Percentiles rank a stretch among this genome's conserved stretches.
phyloP scores from a whole-genome alignment of 2,797 vertebrate species.

The Lerista edwardsae region DNA sequence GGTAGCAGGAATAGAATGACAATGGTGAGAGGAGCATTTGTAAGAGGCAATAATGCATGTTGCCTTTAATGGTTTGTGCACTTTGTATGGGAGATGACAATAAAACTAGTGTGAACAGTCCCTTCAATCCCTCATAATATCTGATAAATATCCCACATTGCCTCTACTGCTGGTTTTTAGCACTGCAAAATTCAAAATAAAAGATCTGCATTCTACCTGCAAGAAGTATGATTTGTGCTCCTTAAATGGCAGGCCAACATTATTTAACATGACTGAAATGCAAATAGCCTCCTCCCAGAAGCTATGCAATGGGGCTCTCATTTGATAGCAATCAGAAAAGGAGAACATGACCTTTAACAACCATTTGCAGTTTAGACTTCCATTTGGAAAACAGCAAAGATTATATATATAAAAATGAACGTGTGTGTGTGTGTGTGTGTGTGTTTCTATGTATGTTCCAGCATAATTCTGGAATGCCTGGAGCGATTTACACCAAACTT shows the following conservation, averaged over 20 bases:
- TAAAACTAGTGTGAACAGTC: not conserved
- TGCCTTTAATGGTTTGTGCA: not conserved
- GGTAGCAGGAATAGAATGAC: no score
- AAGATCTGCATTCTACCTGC: not conserved
- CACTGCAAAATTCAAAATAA: not conserved
- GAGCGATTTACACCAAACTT: no score
- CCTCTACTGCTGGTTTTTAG: not conserved
- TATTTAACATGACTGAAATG: slow-evolving; percentile 4
- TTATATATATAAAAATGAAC: no score
- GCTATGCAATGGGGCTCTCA: not conserved
- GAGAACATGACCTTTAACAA: not conserved
- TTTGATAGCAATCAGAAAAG: not conserved
- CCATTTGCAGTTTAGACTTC: not conserved
- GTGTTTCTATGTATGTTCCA: no score
- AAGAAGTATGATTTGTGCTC: not conserved
- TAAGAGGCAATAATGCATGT: not conserved
- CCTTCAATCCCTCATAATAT: not conserved
- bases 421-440: no score
- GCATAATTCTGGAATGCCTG: no score
- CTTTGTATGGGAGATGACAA: not conserved
- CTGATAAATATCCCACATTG: not conserved
- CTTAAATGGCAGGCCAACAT: slow-evolving; percentile 4
- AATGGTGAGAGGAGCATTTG: no score
- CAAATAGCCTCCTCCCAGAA: not conserved
- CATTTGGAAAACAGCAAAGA: not conserved